A percentile compares a stretch with the other conserved stretches of the same genome.
These are phyloP conservation scores for Drosophila nr. medialis DNA, from an alignment of 2,888 invertebrate genomes.

Conservation along the genomic window DNA sequence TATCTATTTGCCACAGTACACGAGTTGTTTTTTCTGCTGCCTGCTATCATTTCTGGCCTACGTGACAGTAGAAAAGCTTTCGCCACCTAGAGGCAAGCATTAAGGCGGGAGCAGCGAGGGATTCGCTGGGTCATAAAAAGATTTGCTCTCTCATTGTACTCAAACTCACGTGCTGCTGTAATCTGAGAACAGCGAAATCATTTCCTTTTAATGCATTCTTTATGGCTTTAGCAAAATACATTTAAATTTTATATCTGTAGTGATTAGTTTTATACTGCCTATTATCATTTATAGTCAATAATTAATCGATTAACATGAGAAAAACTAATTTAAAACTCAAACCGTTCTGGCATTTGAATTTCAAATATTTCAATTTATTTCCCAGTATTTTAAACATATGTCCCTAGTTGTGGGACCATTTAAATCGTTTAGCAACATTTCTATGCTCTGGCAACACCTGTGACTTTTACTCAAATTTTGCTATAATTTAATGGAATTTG, in stretches of 20 bases:
- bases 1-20: conserved; percentile 62
- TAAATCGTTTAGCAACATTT: conserved; percentile 1
- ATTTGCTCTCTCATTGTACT: not conserved
- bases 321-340: not conserved
- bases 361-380: not conserved
- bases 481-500: not conserved
- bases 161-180: conserved; percentile 7
- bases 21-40: conserved; percentile 42
- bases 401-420: not conserved
- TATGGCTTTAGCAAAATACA: conserved; percentile 5
- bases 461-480: not conserved
- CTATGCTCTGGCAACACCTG: conserved; percentile 21
- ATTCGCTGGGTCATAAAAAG: not conserved
- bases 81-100: not conserved
- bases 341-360: not conserved
- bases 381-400: not conserved
- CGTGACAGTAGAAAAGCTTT: conserved; percentile 58
- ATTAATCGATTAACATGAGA: not conserved
- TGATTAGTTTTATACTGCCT: not conserved
- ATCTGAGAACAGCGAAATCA: no score
- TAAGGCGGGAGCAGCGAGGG: not conserved
- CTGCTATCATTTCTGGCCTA: conserved; percentile 52
- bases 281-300: not conserved
- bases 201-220: conserved; percentile 15
- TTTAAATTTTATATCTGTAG: conserved; percentile 1